Evolutionary conservation across 2,113 vertebrate species (phyloP).

Genomic region (Lonchura striata): DNA sequence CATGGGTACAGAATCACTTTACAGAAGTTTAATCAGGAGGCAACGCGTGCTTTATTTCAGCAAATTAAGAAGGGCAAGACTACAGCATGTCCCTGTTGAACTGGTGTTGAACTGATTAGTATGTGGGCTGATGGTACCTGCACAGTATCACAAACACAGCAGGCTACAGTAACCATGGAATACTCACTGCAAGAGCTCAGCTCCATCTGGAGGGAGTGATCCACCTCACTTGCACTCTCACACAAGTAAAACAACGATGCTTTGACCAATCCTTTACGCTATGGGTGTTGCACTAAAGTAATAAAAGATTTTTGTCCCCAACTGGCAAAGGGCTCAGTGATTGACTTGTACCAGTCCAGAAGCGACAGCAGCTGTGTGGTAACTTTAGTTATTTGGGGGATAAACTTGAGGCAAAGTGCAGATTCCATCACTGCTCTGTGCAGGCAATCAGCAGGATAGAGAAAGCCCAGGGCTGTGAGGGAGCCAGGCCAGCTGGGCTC

Average conservation of each 20-base stretch:
- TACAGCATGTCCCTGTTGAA: constrained; percentile 1
- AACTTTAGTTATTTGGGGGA: neutral
- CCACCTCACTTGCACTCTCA: neutral
- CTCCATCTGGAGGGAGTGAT: neutral
- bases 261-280: constrained; percentile 22
- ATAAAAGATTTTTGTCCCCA: constrained; percentile 17
- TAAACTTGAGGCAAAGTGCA: constrained; percentile 11
- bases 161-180: neutral
- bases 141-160: neutral
- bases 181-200: neutral
- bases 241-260: neutral
- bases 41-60: constrained; percentile 62
- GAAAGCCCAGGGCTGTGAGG: neutral
- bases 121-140: neutral
- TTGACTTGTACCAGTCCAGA: neutral
- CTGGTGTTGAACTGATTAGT: neutral
- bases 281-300: neutral
- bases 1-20: constrained; percentile 73
- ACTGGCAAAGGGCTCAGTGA: neutral
- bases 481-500: neutral
- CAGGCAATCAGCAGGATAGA: neutral
- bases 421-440: neutral
- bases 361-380: neutral
- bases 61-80: constrained; percentile 48
- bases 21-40: constrained; percentile 57